A percentile compares a stretch with the other conserved stretches of the same genome.
Conservation (phyloP, 2,797 vertebrate species). For the Knipowitschia caucasica region DNA sequence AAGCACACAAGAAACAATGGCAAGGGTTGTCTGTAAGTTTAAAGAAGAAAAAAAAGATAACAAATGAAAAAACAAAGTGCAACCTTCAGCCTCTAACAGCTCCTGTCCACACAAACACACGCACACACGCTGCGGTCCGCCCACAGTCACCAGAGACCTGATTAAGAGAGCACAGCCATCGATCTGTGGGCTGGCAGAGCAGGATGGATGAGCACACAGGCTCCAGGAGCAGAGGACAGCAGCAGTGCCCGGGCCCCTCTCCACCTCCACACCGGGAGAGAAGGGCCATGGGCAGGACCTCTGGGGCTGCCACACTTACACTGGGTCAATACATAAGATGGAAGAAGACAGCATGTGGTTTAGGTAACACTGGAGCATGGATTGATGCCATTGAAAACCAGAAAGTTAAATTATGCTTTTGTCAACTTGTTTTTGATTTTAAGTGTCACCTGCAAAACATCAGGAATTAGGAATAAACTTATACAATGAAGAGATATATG, state of each 20-base stretch:
- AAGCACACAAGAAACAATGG: not conserved
- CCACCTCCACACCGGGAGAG: slow-evolving; percentile 52
- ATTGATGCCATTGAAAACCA: not conserved
- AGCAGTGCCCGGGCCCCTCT: slow-evolving; percentile 49
- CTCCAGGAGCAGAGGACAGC: slow-evolving; percentile 66
- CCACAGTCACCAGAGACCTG: slow-evolving; percentile 80
- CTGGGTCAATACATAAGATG: slow-evolving; percentile 37
- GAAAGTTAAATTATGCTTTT: not conserved
- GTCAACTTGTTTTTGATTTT: no score
- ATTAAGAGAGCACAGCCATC: slow-evolving; percentile 80
- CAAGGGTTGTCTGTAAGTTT: slow-evolving; percentile 19
- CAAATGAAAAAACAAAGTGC: slow-evolving; percentile 57
- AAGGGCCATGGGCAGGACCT: slow-evolving; percentile 37
- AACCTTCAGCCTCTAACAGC: slow-evolving; percentile 43
- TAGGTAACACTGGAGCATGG: not conserved
- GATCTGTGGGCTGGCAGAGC: slow-evolving; percentile 73
- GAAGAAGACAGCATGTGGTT: slow-evolving; percentile 13
- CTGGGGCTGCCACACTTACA: slow-evolving; percentile 26
- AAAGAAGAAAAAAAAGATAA: slow-evolving; percentile 50
- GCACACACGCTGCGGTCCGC: slow-evolving; percentile 36
- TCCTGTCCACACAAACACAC: slow-evolving; percentile 42
- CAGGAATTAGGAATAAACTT: no score
- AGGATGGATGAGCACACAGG: slow-evolving; percentile 77
- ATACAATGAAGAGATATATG: no score
- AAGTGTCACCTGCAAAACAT: no score